A percentile compares a stretch with the other conserved stretches of the same genome.
phyloP scores from a whole-genome alignment of 2,888 invertebrate species.

The Galeopsomyia nigrocyanea region DNA sequence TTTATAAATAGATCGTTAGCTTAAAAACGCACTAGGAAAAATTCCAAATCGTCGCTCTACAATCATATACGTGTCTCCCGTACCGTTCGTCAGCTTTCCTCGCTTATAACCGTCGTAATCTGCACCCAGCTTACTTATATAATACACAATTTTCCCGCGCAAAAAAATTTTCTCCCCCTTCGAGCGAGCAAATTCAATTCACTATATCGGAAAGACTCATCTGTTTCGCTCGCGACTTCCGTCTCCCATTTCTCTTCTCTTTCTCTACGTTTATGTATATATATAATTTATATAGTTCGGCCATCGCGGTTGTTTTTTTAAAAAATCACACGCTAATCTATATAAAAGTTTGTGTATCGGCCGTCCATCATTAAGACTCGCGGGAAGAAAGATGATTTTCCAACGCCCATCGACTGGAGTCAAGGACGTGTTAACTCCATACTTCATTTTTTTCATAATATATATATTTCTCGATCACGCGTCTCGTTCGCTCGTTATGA shows the following conservation, averaged over 20 bases:
- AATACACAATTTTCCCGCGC: slow-evolving; percentile 49
- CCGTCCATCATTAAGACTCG: slow-evolving; percentile 22
- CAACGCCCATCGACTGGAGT: slow-evolving; percentile 1
- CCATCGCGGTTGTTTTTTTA: slow-evolving; percentile 36
- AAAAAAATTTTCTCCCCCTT: not conserved
- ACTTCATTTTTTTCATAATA: slow-evolving; percentile 7
- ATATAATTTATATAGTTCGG: slow-evolving; percentile 34
- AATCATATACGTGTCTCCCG: slow-evolving; percentile 22
- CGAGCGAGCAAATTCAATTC: slow-evolving; percentile 35
- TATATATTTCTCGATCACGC: slow-evolving; percentile 12
- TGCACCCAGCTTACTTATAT: slow-evolving; percentile 46
- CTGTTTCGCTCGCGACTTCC: not conserved
- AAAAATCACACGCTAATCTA: slow-evolving; percentile 49
- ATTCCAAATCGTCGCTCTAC: slow-evolving; percentile 51
- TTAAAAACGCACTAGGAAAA: slow-evolving; percentile 61
- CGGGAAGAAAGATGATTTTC: slow-evolving; percentile 7
- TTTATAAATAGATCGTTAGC: slow-evolving; percentile 67
- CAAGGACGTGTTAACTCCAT: slow-evolving; percentile 20
- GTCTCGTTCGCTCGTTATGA: slow-evolving; percentile 29
- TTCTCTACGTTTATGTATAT: slow-evolving; percentile 28
- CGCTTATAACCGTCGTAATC: slow-evolving; percentile 4
- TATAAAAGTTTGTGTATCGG: slow-evolving; percentile 39
- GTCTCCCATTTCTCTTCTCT: not conserved
- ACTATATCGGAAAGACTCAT: slow-evolving; percentile 30
- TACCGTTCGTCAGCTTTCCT: not conserved